Percentiles rank a stretch among this genome's conserved stretches.
These are phyloP conservation scores for Bembecia ichneumoniformis DNA, from an alignment of 2,888 invertebrate genomes.

Conservation along the genomic window DNA sequence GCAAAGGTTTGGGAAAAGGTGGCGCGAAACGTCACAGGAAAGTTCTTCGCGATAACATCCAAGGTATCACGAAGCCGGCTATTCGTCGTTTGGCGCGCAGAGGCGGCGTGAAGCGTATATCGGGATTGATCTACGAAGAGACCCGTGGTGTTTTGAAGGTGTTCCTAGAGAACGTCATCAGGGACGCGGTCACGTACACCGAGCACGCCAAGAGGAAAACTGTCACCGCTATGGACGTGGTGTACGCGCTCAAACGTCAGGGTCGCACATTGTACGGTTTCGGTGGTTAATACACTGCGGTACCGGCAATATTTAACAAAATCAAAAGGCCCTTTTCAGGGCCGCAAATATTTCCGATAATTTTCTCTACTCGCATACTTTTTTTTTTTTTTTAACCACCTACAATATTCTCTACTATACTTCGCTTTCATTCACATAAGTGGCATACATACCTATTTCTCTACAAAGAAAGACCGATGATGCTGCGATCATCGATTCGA, in stretches of 20 bases:
- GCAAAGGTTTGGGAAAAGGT: constrained; percentile 84
- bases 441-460: no score
- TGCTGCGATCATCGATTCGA: no score
- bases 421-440: no score
- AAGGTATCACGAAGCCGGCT: constrained; percentile 85
- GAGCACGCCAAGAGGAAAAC: constrained; percentile 91
- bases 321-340: constrained; percentile 34
- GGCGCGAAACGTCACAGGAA: constrained; percentile 89
- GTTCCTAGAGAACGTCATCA: constrained; percentile 86
- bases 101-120: constrained; percentile 80
- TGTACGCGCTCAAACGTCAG: constrained; percentile 88
- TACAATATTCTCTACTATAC: no score
- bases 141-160: constrained; percentile 84
- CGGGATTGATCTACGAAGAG: constrained; percentile 85
- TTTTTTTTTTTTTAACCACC: no score
- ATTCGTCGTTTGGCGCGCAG: constrained; percentile 81
- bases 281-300: constrained; percentile 67
- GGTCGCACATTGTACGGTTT: constrained; percentile 87
- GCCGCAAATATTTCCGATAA: constrained; percentile 19
- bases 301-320: neutral
- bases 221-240: constrained; percentile 90
- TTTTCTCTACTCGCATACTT: no score
- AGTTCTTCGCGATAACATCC: constrained; percentile 84
- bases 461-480: no score
- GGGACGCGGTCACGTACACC: constrained; percentile 87